Conservation (phyloP, 2,888 invertebrate species). For the Lydus trimaculatus region DNA sequence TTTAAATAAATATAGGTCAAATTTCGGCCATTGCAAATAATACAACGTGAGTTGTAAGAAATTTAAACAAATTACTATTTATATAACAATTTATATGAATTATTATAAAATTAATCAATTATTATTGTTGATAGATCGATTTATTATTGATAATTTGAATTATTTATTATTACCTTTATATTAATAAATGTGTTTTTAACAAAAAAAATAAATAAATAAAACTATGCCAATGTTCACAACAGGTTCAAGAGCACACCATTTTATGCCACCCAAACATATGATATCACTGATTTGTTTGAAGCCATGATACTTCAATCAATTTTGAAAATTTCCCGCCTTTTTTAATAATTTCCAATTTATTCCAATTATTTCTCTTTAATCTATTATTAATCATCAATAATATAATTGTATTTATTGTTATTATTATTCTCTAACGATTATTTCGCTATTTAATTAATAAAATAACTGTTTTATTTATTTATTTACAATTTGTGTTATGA, state of each 20-base stretch:
- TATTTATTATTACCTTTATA: background rate
- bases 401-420: too few species aligned
- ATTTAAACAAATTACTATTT: slow-evolving; percentile 16
- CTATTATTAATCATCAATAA: too few species aligned
- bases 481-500: too few species aligned
- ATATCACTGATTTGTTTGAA: slow-evolving; percentile 55
- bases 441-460: too few species aligned
- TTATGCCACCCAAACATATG: slow-evolving; percentile 62
- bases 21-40: slow-evolving; percentile 61
- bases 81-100: background rate
- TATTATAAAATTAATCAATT: background rate
- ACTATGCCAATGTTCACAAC: slow-evolving; percentile 46
- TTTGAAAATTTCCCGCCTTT: slow-evolving; percentile 44
- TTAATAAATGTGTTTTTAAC: background rate
- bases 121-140: background rate
- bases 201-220: slow-evolving; percentile 33
- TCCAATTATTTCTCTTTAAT: background rate
- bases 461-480: too few species aligned
- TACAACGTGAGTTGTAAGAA: slow-evolving; percentile 52
- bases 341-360: background rate
- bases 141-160: slow-evolving; percentile 8
- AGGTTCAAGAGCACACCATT: slow-evolving; percentile 55
- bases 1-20: slow-evolving; percentile 60
- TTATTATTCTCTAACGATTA: too few species aligned
- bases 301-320: slow-evolving; percentile 40